phyloP scores from a whole-genome alignment of 2,888 invertebrate species.

The Hydroisotoma schaefferi region DNA sequence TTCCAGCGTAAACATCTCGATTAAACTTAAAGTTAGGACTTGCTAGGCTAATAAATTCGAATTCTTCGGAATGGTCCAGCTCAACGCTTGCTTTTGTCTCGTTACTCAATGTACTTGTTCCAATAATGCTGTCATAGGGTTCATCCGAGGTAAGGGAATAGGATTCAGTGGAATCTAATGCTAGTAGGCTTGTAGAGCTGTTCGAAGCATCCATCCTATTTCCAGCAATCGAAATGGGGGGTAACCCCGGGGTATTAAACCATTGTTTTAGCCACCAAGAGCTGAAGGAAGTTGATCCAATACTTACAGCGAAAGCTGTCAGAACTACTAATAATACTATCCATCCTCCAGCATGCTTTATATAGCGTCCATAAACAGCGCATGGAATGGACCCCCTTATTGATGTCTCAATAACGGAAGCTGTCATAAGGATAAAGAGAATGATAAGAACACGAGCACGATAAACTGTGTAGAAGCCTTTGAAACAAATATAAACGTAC shows the following conservation, averaged over 20 bases:
- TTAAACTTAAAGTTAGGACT: conserved; percentile 58
- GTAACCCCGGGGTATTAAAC: conserved; percentile 50
- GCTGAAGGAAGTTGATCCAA: conserved; percentile 58
- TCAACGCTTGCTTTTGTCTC: neutral
- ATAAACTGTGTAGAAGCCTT: no score
- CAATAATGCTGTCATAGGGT: conserved; percentile 4
- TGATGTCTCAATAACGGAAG: no score
- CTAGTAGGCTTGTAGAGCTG: neutral
- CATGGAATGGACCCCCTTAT: conserved; percentile 8
- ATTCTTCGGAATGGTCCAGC: no score
- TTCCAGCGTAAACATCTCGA: conserved; percentile 57
- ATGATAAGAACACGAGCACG: no score
- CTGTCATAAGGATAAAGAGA: no score
- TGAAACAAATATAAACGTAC: no score
- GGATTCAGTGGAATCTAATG: neutral
- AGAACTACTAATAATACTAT: conserved; percentile 53
- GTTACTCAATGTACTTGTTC: no score
- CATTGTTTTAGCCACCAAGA: conserved; percentile 62
- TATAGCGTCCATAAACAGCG: conserved; percentile 54
- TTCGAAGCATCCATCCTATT: neutral
- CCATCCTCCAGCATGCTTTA: conserved; percentile 58
- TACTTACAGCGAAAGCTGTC: conserved; percentile 55
- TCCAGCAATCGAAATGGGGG: neutral
- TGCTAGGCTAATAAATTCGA: conserved; percentile 50
- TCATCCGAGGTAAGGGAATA: neutral